Base-by-base conservation (phyloP, 2,797 vertebrate species). In the Hypotaenidia philippensis region DNA sequence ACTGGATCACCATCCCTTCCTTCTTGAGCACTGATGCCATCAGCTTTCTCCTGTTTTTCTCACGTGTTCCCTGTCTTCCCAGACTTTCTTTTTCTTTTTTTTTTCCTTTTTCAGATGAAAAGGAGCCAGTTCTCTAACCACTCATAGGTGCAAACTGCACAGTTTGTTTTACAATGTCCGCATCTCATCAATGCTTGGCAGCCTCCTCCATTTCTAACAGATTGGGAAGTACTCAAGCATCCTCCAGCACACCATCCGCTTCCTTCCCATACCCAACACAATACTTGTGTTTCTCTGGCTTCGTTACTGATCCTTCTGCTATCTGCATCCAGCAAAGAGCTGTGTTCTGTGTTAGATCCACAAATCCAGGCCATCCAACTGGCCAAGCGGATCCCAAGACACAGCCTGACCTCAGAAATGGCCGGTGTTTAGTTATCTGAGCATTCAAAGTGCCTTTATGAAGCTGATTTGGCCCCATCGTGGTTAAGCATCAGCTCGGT, bases 281-380 rank as follows among this genome's bases (percentile, higher is more conserved):
- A 72, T 38, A 65, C 60, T 85, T 76, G n/a, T 40, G 50, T 71
- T 95, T 75, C 72, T 83, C 65, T 83, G 82, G 57, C 89, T 40
- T 89, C 87, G 92, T 57, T 80, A 74, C 76, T 85, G 89, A 81
- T 71, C 76, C 87, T 92, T 91, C 84, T 94, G 61, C 78, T 87
- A 95, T 87, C 71, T 87, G 68, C 5, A 2, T 63, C 71, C 87
- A 94, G 82, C 57, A 92, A 83, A 77, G 64, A 78, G 71, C 61
- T 74, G 53, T 23, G 21, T 53, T 77, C 93, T 64, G 32, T 60
- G 71, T 75, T 52, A 81, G 45, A 40, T 8, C 47, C 17, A 66
- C n/a, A 93, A 90, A 79, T 49, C 47, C 27, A 70, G 47, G 50
- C 25, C 22, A 65, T 65, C 25, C 0, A 7, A 91, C 81, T 32